A percentile compares a stretch with the other conserved stretches of the same genome.
Evolutionary conservation across 2,113 vertebrate species (phyloP).

Genomic region (Ceyx cyanopectus): DNA sequence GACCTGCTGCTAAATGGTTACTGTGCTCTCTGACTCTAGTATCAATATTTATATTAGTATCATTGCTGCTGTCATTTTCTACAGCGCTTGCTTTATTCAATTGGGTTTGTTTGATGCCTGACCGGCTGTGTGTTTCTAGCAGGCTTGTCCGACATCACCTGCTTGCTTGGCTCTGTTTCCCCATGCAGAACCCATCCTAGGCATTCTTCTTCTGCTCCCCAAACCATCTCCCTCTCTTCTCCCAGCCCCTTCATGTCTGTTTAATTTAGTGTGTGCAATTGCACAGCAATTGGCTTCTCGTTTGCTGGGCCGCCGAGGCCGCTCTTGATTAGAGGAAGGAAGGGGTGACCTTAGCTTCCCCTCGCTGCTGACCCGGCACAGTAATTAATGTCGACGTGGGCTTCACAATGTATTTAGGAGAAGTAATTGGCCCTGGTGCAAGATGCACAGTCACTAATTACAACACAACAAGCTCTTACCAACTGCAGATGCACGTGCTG

Average conservation of each 20-base stretch:
- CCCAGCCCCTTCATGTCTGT: background rate
- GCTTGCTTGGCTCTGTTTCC: slow-evolving; percentile 20
- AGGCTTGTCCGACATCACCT: background rate
- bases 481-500: slow-evolving; percentile 25
- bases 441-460: slow-evolving; percentile 58
- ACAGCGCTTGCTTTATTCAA: slow-evolving; percentile 65
- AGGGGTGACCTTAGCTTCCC: slow-evolving; percentile 49
- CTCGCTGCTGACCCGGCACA: slow-evolving; percentile 39
- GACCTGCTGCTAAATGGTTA: background rate
- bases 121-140: slow-evolving; percentile 21
- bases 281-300: slow-evolving; percentile 53
- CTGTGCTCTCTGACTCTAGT: slow-evolving; percentile 37
- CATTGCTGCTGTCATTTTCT: slow-evolving; percentile 70
- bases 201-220: slow-evolving; percentile 19
- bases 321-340: slow-evolving; percentile 40
- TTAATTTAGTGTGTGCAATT: slow-evolving; percentile 51
- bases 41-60: slow-evolving; percentile 74
- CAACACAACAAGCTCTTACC: slow-evolving; percentile 41
- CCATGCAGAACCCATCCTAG: background rate
- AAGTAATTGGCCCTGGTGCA: slow-evolving; percentile 61
- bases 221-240: slow-evolving; percentile 21
- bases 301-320: slow-evolving; percentile 35
- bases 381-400: slow-evolving; percentile 64
- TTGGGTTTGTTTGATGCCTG: slow-evolving; percentile 69
- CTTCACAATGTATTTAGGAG: slow-evolving; percentile 62